Percentiles rank a stretch among this genome's conserved stretches.
These are phyloP conservation scores for Lipophrys pholis DNA, from an alignment of 2,113 vertebrate species.

Conservation along the genomic window DNA sequence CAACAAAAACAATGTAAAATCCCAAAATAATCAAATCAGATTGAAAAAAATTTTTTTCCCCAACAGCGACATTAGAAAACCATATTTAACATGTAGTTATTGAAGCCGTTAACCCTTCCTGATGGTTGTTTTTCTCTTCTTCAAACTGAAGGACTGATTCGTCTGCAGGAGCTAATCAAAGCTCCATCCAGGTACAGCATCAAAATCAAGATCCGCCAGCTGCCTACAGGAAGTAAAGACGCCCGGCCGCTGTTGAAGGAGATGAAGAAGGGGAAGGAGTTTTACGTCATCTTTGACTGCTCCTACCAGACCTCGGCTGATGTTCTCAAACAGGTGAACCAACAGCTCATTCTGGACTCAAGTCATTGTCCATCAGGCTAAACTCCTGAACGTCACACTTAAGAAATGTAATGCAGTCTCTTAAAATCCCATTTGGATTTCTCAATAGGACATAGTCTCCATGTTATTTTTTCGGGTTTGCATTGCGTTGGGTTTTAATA, in stretches of 20 bases:
- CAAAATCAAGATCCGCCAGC: constrained; percentile 97
- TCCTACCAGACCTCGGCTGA: constrained; percentile 92
- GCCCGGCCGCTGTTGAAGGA: constrained; percentile 95
- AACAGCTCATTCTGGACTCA: neutral
- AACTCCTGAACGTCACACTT: neutral
- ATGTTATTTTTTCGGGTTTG: constrained; percentile 23
- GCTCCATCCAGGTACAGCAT: constrained; percentile 98
- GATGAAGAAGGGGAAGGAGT: constrained; percentile 98
- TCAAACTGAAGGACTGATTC: constrained; percentile 90
- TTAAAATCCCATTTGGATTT: constrained; percentile 8
- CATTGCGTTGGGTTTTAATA: constrained; percentile 43
- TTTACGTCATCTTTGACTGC: constrained; percentile 97
- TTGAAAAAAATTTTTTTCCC: no score
- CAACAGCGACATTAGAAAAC: no score
- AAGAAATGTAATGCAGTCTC: neutral
- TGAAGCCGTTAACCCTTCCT: no score
- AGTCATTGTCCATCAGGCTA: neutral
- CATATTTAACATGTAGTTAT: no score
- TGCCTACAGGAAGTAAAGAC: constrained; percentile 93
- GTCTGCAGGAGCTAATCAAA: constrained; percentile 98
- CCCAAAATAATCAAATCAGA: no score
- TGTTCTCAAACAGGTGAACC: constrained; percentile 93
- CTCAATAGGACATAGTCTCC: constrained; percentile 8
- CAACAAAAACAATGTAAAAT: no score
- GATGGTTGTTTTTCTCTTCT: constrained; percentile 2